These are phyloP conservation scores for Sceloporus undulatus DNA, from an alignment of 2,113 vertebrate species.

Conservation along the genomic window DNA sequence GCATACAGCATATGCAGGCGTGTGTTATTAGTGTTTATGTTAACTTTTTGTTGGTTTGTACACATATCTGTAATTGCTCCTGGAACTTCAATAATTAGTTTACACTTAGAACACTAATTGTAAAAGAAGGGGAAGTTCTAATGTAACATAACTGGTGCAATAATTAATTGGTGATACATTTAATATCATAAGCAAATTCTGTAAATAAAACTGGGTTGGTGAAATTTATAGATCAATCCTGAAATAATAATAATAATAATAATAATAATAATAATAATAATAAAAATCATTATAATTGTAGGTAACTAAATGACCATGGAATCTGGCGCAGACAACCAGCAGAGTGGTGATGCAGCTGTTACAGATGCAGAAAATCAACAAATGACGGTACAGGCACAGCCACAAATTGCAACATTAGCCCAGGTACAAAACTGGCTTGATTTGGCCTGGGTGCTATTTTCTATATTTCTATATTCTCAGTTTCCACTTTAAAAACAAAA, in stretches of 20 bases:
- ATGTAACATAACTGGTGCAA: not conserved
- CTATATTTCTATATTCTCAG: not conserved
- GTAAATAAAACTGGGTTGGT: not conserved
- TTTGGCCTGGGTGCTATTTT: constrained; percentile 44
- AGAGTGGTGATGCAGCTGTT: constrained; percentile 93
- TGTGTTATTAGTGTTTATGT: not conserved
- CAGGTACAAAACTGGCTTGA: constrained; percentile 86
- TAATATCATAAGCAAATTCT: not conserved
- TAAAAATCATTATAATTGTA: constrained; percentile 81
- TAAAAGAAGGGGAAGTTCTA: not conserved
- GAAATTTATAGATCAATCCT: constrained; percentile 42
- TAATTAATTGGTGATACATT: not conserved
- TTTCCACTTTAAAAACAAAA: not conserved
- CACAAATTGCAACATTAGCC: constrained; percentile 92
- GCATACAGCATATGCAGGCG: not conserved
- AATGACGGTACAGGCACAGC: constrained; percentile 88
- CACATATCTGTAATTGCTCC: not conserved
- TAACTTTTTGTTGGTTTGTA: not conserved
- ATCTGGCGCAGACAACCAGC: constrained; percentile 95
- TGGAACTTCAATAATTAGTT: not conserved
- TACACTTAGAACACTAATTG: not conserved
- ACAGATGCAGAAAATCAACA: constrained; percentile 95
- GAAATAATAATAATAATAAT: constrained; percentile 50
- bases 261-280: constrained; percentile 64
- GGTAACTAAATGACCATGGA: constrained; percentile 99